Base-by-base conservation (phyloP, 1,140 invertebrate species). In the Sweltsa coloradensis region DNA sequence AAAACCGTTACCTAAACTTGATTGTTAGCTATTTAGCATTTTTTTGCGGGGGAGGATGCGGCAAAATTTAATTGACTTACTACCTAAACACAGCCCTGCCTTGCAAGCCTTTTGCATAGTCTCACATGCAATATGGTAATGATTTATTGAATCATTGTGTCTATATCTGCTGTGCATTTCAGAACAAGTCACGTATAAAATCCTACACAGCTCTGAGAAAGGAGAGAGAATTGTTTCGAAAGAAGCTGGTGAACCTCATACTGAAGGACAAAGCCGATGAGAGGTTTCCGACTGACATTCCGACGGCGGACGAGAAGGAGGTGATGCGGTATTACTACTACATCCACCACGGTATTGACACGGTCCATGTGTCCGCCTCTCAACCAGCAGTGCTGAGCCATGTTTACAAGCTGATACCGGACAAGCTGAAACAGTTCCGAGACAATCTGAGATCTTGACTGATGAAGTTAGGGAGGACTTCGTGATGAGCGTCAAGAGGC, bases 281-380 rank as follows among this genome's bases (percentile, higher is more conserved):
- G 55, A 64, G 39, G 42, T 53, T 19, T 68, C 7, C 21, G 1
- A n/a, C 6, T 1, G 22, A 48, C 5, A 34, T 75, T 55, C 73
- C 78, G 24, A 70, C 70, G 14, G 67, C 71, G 6, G 66, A 74
- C 24, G 81, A 88, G 54, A 74, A 75, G 45, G 76, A 85, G 57
- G 63, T 85, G 52, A 61, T 88, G 53, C 72, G 85, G 52, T 94
- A 94, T 67, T 88, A 91, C 60, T 90, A 89, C 65, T 95, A 92
- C 56, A 78, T 93, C 42, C 79, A 82, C 57, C 81, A 90, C 64
- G 89, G 88, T 0, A 81, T 93, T 25, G 87, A 91, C 59, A 89
- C 88, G 27, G 76, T 81, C 44, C 79, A 90, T 60, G 83, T 94
- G 1, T 81, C 86, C 16, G 79, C 87, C 2, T 74, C 93, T 55